These are phyloP conservation scores for Synanthedon andrenaeformis DNA, from an alignment of 2,888 invertebrate genomes.

Conservation along the genomic window DNA sequence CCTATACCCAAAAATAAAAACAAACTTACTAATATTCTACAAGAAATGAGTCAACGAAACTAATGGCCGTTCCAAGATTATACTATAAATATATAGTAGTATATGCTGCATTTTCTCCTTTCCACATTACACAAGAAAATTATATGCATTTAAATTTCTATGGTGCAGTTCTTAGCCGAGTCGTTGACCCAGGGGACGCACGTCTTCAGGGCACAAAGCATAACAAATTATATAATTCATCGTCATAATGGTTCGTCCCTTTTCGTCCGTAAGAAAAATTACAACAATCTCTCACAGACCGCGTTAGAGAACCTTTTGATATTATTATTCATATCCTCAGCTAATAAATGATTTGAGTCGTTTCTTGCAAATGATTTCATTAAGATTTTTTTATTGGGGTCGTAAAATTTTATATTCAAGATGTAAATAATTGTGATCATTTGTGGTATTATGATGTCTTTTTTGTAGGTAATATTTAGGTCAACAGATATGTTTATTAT, in stretches of 20 bases:
- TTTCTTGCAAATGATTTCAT: constrained; percentile 2
- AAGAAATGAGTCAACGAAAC: no score
- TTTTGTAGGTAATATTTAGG: no score
- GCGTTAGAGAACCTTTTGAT: constrained; percentile 21
- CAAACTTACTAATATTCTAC: no score
- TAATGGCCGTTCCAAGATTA: no score
- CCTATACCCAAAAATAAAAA: no score
- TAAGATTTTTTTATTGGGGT: background rate
- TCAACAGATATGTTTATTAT: no score
- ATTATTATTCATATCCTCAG: constrained; percentile 9
- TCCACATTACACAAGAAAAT: no score
- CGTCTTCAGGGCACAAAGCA: constrained; percentile 22
- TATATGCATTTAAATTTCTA: no score
- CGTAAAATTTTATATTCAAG: background rate
- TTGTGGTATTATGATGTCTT: background rate
- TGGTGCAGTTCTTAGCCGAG: no score
- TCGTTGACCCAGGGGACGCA: background rate
- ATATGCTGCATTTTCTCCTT: no score
- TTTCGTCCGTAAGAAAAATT: constrained; percentile 28
- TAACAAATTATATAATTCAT: constrained; percentile 41
- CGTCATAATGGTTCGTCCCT: constrained; percentile 25
- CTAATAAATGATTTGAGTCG: constrained; percentile 1
- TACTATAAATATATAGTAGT: no score
- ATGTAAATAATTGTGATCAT: background rate
- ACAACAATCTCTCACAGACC: constrained; percentile 27